These are phyloP conservation scores for Poeciliopsis presidionis DNA, from an alignment of 2,797 vertebrate genomes.

Conservation along the genomic window DNA sequence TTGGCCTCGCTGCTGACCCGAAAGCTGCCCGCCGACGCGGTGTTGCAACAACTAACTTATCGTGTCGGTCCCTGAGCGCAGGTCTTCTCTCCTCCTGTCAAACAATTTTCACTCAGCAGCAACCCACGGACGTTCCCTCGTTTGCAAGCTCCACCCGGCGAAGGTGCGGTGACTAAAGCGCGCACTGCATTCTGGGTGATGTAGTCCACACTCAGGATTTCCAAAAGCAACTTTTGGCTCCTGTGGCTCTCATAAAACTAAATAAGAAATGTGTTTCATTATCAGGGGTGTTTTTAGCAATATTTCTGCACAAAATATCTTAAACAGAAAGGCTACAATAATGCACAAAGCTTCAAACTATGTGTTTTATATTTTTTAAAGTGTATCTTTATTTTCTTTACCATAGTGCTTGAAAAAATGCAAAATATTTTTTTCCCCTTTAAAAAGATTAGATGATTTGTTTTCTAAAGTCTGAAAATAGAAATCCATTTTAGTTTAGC, in stretches of 20 bases:
- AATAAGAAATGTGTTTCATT: neutral
- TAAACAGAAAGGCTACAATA: neutral
- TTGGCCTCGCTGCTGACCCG: conserved; percentile 27
- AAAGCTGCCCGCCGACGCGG: conserved; percentile 34
- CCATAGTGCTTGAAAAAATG: neutral
- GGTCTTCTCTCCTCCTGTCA: conserved; percentile 70
- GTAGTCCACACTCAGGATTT: conserved; percentile 50
- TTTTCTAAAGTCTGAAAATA: neutral
- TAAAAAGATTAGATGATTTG: neutral
- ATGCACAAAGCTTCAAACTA: neutral
- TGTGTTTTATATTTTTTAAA: neutral
- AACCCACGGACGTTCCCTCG: conserved; percentile 67
- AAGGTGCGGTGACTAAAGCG: conserved; percentile 62
- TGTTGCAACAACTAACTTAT: conserved; percentile 57
- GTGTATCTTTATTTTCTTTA: neutral
- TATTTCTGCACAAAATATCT: neutral
- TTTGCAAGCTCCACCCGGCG: conserved; percentile 76
- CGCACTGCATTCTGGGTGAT: conserved; percentile 71
- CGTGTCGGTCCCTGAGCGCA: conserved; percentile 23
- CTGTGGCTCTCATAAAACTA: neutral
- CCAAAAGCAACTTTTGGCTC: neutral
- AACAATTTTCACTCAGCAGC: conserved; percentile 68
- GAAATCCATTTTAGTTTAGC: neutral
- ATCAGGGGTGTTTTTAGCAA: neutral
- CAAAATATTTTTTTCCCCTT: neutral